These are phyloP conservation scores for human DNA, from an alignment of 2,113 vertebrate species.

Conservation along the genomic window GRCh38 chr5:122161501-122162000, in stretches of 20 bases:
- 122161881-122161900: background rate
- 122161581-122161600: background rate
- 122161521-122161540: background rate
- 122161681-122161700: background rate
- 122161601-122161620: background rate
- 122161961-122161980: background rate
- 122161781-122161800: background rate
- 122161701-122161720: background rate
- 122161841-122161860: conserved; percentile 61
- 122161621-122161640: background rate
- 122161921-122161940: background rate
- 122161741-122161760: background rate
- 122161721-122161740: background rate
- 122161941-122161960: background rate
- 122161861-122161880: background rate
- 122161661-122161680: background rate
- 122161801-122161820: conserved; percentile 25
- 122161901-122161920: background rate
- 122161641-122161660: background rate
- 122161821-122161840: background rate
- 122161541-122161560: background rate
- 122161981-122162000: background rate
- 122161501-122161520: background rate
- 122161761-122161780: background rate
- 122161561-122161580: background rate